Base-by-base conservation (phyloP, 2,113 vertebrate species). In the Datnioides undecimradiatus region DNA sequence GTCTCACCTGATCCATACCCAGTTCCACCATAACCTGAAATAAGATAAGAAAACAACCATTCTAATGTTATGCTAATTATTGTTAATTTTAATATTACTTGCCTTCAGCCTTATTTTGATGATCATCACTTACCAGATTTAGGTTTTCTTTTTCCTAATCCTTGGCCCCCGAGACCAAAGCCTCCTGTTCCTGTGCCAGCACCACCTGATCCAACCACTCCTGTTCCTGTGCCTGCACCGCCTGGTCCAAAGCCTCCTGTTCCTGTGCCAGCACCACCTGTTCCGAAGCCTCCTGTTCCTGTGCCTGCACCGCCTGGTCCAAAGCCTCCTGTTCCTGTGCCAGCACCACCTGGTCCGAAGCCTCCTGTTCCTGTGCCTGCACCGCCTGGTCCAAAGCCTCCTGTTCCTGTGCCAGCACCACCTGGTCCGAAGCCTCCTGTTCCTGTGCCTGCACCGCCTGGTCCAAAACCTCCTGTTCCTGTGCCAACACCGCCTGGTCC, bases 131-230 rank as follows among this genome's bases (percentile, higher is more conserved):
- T 65, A 87, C 92, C 91, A 76, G 91, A 86, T 91, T 93, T 93
- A 36, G 62, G 90, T 79, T 94, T 94, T 58, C 82, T 77, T 89
- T 87, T 90, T 83, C 77, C 86, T 23, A 68, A 45, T 65, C 76
- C 63, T 75, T 82, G 80, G 3, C 91, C 82, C 16, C 59, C 77
- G 31, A 70, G 81, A 65, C 86, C 84, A 25, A 76, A 73, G 0
- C 71, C 77, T 2, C 84, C 84, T 3, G 78, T 14, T 25, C 75
- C 81, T 41, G 51, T 51, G 0, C 85, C 81, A n/a, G 49, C 38
- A 9, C 72, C 72, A 0, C 72, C 72, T 33, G 72, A 48, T 25
- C 72, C 48, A 1, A 65, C 64, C 0, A 46, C 72, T 4, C 62
- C 70, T 0, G 52, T 31, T 64, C 60, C 52, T 21, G 46, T 33